Evolutionary conservation across 2,113 vertebrate species (phyloP), one percentile per base, ranked within the genome.

Genomic region (Plestiodon gilberti): DNA sequence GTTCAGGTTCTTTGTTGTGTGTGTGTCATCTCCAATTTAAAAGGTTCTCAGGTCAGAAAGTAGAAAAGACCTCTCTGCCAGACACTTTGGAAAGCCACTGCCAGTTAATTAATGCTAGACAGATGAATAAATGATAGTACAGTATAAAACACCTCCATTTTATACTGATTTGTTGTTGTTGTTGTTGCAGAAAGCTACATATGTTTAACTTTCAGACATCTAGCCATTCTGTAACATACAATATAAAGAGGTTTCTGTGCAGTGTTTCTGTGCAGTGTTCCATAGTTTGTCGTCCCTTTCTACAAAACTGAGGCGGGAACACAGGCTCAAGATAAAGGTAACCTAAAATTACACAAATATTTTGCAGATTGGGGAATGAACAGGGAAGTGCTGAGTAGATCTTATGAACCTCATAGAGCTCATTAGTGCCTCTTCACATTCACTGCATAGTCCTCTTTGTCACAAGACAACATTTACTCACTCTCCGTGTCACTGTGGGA

Each of bases 401-500:
- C 13, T 23, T 17, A 70, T 59, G 52, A n/a, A 3, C 1, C 43
- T 48, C 8, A 48, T 48, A 48, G 43, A 48, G 4, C 43, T 48
- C 43, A 48, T 33, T 35, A n/a, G 22, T 33, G 59, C 74, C 1
- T 89, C 83, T 74, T 2, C 1, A 81, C 78, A 4, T 48, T 0
- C 0, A 23, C n/a, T 85, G 75, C 86, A 48, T 80, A 59, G 75
- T 38, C 30, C 52, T 11, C 20, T 87, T 61, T 55, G 75, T 88
- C 17, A 23, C 83, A 82, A 90, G 67, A 70, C 7, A 77, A 88
- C 40, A 13, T 61, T 10, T 15, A 91, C 98, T 97, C 93, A 99
- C 98, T 93, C 98, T 95, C 7, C 98, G 96, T 9, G 98, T 99
- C 88, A 99, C 98, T 0, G 97, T 97, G 40, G 98, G 98, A 84